A percentile compares a stretch with the other conserved stretches of the same genome.
phyloP scores from a whole-genome alignment of 2,113 vertebrate genomes.

The Cheilinus undulatus region DNA sequence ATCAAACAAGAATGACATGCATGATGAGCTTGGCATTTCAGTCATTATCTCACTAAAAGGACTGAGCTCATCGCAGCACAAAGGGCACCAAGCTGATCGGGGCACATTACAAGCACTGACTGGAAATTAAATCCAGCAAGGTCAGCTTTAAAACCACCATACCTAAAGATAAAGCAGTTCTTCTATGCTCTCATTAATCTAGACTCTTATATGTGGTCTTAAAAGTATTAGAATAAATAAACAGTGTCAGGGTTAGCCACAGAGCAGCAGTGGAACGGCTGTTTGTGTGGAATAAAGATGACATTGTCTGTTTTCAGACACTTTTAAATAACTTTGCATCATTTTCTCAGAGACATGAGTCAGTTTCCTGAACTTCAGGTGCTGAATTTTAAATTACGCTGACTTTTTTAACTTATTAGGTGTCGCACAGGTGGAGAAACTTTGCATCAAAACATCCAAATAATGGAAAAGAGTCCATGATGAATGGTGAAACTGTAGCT shows the following conservation, averaged over 20 bases:
- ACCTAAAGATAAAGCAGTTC: neutral
- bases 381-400: neutral
- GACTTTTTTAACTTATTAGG: neutral
- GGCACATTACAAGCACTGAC: neutral
- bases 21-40: constrained; percentile 69
- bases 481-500: neutral
- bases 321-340: constrained; percentile 48
- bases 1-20: constrained; percentile 59
- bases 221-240: neutral
- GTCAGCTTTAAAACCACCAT: neutral
- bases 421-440: neutral
- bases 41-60: constrained; percentile 31
- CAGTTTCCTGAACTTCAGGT: constrained; percentile 67
- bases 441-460: constrained; percentile 24
- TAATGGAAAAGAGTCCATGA: neutral
- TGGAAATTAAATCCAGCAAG: neutral
- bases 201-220: neutral
- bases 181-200: too few relatives aligned
- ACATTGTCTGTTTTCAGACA: constrained; percentile 59
- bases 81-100: neutral
- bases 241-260: neutral
- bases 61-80: constrained; percentile 44
- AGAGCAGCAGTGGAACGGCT: constrained; percentile 38
- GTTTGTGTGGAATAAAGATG: constrained; percentile 66
- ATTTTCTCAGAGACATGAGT: constrained; percentile 70